Evolutionary conservation across 2,113 vertebrate genomes (phyloP), one percentile per base, ranked within the genome.

Genomic region (Todiramphus saurophagus): DNA sequence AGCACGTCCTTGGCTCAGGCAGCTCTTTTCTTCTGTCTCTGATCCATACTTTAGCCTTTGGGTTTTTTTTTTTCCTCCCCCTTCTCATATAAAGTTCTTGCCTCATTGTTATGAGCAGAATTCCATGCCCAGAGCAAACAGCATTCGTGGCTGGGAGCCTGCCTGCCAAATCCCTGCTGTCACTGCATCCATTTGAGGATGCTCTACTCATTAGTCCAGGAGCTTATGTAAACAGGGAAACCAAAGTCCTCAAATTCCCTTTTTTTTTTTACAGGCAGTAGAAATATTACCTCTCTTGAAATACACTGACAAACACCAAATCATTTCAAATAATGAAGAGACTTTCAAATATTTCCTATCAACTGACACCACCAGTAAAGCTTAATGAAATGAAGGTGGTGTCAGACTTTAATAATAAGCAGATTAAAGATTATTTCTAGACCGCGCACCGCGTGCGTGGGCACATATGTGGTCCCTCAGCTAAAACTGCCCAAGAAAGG

Each of bases 1-100:
- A 95, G 80, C 74, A 79, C 25, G 83, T 94, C 87, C 91, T 87
- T 95, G 91, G 94, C 94, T 89, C 64, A 82, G 56, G 19, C 60
- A 90, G 58, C 66, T 91, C 76, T 72, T 41, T 66, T 94, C 78
- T 83, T 92, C 60, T 83, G n/a, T 84, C 64, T 91, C 69, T 75
- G 73, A 89, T 78, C 83, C 83, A 51, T 21, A 72, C 7, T 89
- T 92, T 5, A 41, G 31, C 25, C 24, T 51, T 25, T 51, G 51
- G 51, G 50, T 11, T 13, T 86, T 78, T 73, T 72, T 5, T 8
- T 41, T 41, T 41, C 10, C 41, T 13, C 39, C 39, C 7, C 27
- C 33, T 72, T 91, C 92, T 91, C 53, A 35, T 30, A 82, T 8
- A 11, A 92, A 89, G 56, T 62, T 80, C 55, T 87, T 82, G 67